Evolutionary conservation across 2,113 vertebrate species (phyloP).

Genomic region (Sylvia atricapilla): DNA sequence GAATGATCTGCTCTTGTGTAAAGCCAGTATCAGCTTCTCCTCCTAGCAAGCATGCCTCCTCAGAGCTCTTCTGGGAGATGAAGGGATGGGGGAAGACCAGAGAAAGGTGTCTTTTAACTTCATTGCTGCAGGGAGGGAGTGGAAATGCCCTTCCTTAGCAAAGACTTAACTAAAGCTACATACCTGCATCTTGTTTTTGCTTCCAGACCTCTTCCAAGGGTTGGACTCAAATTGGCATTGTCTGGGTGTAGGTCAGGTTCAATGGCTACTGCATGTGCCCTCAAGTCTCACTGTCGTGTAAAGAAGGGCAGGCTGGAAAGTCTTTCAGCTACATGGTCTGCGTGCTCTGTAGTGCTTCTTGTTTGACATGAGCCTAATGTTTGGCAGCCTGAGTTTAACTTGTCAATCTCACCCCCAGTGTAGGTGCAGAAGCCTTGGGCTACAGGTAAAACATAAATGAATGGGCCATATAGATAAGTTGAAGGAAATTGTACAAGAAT

Average conservation of each 20-base stretch:
- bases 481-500: background rate
- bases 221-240: constrained; percentile 43
- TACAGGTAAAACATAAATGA: background rate
- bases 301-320: constrained; percentile 47
- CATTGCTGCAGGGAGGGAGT: background rate
- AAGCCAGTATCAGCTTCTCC: background rate
- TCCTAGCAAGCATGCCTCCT: background rate
- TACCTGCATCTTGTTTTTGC: constrained; percentile 28
- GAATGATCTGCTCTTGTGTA: background rate
- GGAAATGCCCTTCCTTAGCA: background rate
- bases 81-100: background rate
- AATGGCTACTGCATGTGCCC: constrained; percentile 28
- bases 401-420: background rate
- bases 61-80: background rate
- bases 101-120: background rate
- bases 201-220: constrained; percentile 50
- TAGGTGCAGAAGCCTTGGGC: background rate
- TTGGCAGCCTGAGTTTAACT: constrained; percentile 43
- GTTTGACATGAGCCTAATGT: background rate
- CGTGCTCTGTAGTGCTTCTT: background rate
- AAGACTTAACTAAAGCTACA: background rate
- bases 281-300: background rate
- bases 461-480: background rate
- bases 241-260: constrained; percentile 62
- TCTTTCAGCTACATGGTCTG: constrained; percentile 12